Base-by-base conservation (phyloP, 2,113 vertebrate genomes). In the Ramphastos sulfuratus region DNA sequence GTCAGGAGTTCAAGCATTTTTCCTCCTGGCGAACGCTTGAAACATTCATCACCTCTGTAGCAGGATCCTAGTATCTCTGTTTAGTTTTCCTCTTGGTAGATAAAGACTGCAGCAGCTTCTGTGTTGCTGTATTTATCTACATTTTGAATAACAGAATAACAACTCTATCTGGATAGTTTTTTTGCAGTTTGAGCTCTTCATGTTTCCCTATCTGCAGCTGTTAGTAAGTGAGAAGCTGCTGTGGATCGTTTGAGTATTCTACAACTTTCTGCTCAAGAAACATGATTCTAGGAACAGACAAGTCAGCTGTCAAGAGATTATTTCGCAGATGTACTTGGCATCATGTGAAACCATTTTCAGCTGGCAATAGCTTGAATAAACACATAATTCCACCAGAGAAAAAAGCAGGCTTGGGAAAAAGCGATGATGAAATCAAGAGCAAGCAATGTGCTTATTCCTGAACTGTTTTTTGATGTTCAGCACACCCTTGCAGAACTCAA, bases 301-400 rank as follows among this genome's bases (percentile, higher is more conserved):
- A 90, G 81, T 80, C 88, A 84, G 67, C 91, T 89, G 93, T 90
- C 89, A 85, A 69, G 80, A 85, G 35, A 54, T 82, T 83, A 91
- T 90, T 91, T 89, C 95, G 95, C 71, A 94, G 85, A 90, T 91
- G 77, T 24, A 81, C 69, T 95, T 95, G 92, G 94, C 92, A 95
- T 84, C 79, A 85, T 52, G 42, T 35, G 75, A 91, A 92, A 56
- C 87, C 79, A 61, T 95, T 94, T 96, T 88, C 74, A 88, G 60
- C 82, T 89, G 67, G 92, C 79, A 90, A 31, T 63, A 60, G 59
- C 46, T 85, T 81, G 56, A 89, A 89, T 79, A 92, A 91, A 89
- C 65, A 92, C 20, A 52, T 61, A 79, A 87, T 55, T 82, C 46
- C 60, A 77, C 33, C 63, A 77, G 46, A 89, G 66, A 72, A 90